Conservation (phyloP, 1,140 invertebrate genomes). For the Amphibalanus amphitrite region DNA sequence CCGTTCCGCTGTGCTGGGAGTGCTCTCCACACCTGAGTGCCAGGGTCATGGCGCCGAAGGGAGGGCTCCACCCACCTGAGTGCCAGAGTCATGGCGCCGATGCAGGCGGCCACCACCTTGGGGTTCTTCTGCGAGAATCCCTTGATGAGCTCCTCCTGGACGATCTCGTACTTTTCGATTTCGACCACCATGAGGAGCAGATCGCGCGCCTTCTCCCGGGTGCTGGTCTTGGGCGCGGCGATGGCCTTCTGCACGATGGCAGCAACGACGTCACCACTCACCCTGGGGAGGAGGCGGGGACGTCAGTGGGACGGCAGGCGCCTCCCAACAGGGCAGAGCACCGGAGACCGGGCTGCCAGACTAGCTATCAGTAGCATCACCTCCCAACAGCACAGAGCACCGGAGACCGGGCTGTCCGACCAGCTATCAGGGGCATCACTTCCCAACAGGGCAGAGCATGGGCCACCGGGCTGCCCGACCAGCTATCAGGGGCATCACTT, state of each 20-base stretch:
- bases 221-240: constrained; percentile 73
- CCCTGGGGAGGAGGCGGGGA: constrained; percentile 33
- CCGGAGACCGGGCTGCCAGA: too few relatives aligned
- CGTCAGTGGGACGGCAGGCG: too few relatives aligned
- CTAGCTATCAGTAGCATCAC: too few relatives aligned
- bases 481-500: too few relatives aligned
- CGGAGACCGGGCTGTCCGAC: too few relatives aligned
- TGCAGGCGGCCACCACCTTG: constrained; percentile 74
- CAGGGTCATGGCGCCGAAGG: constrained; percentile 47
- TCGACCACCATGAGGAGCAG: constrained; percentile 85
- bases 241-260: constrained; percentile 84
- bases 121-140: constrained; percentile 82
- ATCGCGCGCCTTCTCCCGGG: constrained; percentile 74
- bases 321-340: too few relatives aligned
- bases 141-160: constrained; percentile 79
- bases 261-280: constrained; percentile 68
- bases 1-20: too few relatives aligned
- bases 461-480: too few relatives aligned
- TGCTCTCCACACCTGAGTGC: constrained; percentile 40
- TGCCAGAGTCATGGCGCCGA: constrained; percentile 52
- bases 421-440: too few relatives aligned
- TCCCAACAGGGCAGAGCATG: too few relatives aligned
- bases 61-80: constrained; percentile 35
- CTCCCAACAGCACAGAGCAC: too few relatives aligned
- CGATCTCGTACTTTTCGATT: constrained; percentile 83